Evolutionary conservation across 2,888 invertebrate species (phyloP), one percentile per base, ranked within the genome.

Genomic region (Ormia ochracea): DNA sequence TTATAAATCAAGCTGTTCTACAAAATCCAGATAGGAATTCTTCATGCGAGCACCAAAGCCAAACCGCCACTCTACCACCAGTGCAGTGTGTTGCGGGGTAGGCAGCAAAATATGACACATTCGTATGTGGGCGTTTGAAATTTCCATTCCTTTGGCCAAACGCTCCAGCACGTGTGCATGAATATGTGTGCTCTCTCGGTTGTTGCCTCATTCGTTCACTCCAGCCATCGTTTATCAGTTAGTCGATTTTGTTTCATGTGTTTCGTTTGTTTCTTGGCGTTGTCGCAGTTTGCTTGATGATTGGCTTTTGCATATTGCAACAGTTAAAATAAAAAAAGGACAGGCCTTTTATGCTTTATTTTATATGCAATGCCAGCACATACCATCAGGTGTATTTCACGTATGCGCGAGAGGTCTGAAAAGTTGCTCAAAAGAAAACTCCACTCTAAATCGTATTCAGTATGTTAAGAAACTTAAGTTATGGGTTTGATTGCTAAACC

Each of bases 291-390:
- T 68, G 52, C 59, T 33, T 72, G 36, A 56, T 72, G 76, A 80
- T 80, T 80, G 74, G 80, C 72, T 75, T 80, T 72, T 76, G 72
- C 75, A 76, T 80, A 65, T 80, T 56, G 56, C 54, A 76, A 63
- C 41, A 76, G 70, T 80, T 76, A 61, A 73, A 56, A 69, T 54
- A 50, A 61, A 14, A 14, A 2, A 54, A 19, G 19, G 12, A 9
- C 31, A 19, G 26, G 10, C 26, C n/a, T n/a, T 68, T 26, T 73
- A 48, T 69, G 26, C 21, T 65, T 21, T 33, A 50, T 66, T 41
- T 66, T 19, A 74, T 14, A 17, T 10, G n/a, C 19, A 61, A 26
- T 19, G 2, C 41, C 43, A 72, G n/a, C n/a, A n/a, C n/a, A 59
- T 63, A 43, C 17, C 26, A 33, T 43, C 52, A 52, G 36, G 19